These are phyloP conservation scores for Gila orcuttii DNA, from an alignment of 2,113 vertebrate genomes.

Conservation along the genomic window DNA sequence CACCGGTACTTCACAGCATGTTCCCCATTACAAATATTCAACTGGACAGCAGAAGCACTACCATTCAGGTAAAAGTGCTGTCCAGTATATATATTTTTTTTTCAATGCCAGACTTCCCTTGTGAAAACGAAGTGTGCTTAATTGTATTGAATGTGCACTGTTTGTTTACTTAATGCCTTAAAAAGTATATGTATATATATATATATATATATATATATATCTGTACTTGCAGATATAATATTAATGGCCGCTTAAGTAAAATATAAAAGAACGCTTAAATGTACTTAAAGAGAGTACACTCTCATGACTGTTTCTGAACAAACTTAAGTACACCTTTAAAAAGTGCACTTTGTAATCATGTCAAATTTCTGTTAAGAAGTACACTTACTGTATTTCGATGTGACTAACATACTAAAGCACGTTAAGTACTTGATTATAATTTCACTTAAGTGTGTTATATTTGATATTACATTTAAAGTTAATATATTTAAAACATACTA, in stretches of 20 bases:
- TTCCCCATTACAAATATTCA: conserved; percentile 61
- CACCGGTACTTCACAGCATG: conserved; percentile 70
- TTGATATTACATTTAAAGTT: too few species aligned
- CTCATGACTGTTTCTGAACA: background rate
- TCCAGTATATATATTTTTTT: background rate
- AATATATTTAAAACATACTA: background rate
- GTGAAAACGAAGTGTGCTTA: background rate
- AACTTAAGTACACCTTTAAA: background rate
- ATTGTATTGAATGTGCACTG: too few species aligned
- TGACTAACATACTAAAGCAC: background rate
- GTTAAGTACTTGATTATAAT: background rate
- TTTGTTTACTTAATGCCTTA: too few species aligned
- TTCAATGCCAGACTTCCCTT: background rate
- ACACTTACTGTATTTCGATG: background rate
- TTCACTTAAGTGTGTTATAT: background rate
- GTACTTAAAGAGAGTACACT: too few species aligned
- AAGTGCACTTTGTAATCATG: background rate
- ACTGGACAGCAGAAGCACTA: conserved; percentile 57
- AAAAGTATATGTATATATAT: too few species aligned
- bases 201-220: too few species aligned
- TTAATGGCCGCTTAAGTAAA: too few species aligned
- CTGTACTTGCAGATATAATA: background rate
- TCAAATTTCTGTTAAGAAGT: background rate
- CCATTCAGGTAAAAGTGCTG: conserved; percentile 75
- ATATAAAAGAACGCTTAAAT: too few species aligned